These are phyloP conservation scores for Urocitellus parryii DNA, from an alignment of 2,113 vertebrate species.

Conservation along the genomic window DNA sequence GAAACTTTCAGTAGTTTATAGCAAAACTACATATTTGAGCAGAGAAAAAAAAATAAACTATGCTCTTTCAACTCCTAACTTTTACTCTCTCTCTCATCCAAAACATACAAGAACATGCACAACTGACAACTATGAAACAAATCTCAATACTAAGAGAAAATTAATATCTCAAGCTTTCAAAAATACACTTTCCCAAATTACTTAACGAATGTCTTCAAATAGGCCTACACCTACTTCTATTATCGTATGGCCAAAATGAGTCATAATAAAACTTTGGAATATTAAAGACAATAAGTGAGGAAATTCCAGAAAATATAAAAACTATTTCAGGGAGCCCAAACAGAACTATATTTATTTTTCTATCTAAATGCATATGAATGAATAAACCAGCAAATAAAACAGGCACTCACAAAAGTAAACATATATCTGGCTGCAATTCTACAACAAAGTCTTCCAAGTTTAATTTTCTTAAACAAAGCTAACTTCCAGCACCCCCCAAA, in stretches of 20 bases:
- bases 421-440: not conserved
- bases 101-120: slow-evolving; percentile 21
- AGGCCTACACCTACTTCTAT: slow-evolving; percentile 65
- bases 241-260: slow-evolving; percentile 76
- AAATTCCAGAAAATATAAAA: slow-evolving; percentile 84
- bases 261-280: slow-evolving; percentile 79
- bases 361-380: slow-evolving; percentile 75
- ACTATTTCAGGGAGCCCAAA: slow-evolving; percentile 73
- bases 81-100: not conserved
- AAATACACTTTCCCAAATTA: slow-evolving; percentile 72
- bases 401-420: slow-evolving; percentile 61
- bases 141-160: slow-evolving; percentile 69
- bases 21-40: slow-evolving; percentile 73
- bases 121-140: slow-evolving; percentile 45
- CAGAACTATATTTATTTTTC: slow-evolving; percentile 77
- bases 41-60: slow-evolving; percentile 68
- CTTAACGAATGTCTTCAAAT: slow-evolving; percentile 67
- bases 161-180: slow-evolving; percentile 70
- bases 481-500: not conserved
- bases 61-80: slow-evolving; percentile 33
- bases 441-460: not conserved
- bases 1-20: slow-evolving; percentile 86
- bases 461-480: slow-evolving; percentile 10
- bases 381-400: slow-evolving; percentile 75
- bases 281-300: slow-evolving; percentile 81